Evolutionary conservation across 2,113 vertebrate genomes (phyloP).

Genomic region (Petrocephalus zakoni): DNA sequence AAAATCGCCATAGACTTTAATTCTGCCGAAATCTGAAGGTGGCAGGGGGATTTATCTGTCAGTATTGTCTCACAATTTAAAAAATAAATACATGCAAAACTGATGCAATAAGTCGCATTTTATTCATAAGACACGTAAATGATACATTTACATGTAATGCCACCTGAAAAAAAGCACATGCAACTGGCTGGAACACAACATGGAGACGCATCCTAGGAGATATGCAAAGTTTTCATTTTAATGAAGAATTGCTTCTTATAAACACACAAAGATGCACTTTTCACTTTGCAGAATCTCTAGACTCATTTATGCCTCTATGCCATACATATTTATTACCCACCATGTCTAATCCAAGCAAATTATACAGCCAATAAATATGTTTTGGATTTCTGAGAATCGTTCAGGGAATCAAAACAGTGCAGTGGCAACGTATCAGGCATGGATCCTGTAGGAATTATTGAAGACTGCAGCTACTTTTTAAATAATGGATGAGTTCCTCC

Average conservation of each 20-base stretch:
- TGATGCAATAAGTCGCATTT: not conserved
- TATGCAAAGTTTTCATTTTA: not conserved
- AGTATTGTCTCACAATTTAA: not conserved
- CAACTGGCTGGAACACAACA: not conserved
- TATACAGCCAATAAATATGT: slow-evolving; percentile 21
- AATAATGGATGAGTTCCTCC: slow-evolving; percentile 62
- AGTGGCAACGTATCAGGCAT: slow-evolving; percentile 22
- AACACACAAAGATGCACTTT: slow-evolving; percentile 8
- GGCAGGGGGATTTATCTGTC: not conserved
- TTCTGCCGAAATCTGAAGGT: not conserved
- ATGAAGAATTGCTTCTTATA: not conserved
- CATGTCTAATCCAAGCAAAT: slow-evolving; percentile 20
- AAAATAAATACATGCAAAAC: not conserved
- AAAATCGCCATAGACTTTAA: not conserved
- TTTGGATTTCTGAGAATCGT: slow-evolving; percentile 27
- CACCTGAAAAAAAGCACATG: not conserved
- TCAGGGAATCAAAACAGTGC: slow-evolving; percentile 27
- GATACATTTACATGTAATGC: not conserved
- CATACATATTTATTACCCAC: not conserved
- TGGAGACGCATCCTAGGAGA: not conserved
- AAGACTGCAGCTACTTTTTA: slow-evolving; percentile 44
- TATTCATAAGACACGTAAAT: not conserved
- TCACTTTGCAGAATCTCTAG: slow-evolving; percentile 1
- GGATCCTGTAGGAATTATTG: slow-evolving; percentile 50
- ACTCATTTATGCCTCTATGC: not conserved